A percentile compares a stretch with the other conserved stretches of the same genome.
phyloP scores from a whole-genome alignment of 2,888 invertebrate species.

The Erebia ligea region DNA sequence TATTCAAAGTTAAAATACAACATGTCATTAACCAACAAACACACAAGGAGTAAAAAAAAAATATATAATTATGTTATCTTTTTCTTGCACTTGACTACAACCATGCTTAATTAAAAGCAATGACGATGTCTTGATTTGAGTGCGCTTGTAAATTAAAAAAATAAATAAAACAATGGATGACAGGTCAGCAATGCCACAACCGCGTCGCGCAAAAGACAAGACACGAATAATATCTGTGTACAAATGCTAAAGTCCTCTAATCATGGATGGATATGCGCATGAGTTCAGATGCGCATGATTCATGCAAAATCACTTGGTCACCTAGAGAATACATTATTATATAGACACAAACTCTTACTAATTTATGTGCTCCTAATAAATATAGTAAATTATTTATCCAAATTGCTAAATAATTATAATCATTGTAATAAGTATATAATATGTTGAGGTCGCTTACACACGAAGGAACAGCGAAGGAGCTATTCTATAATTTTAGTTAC shows the following conservation, averaged over 20 bases:
- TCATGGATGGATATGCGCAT: not conserved
- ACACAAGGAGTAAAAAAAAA: not conserved
- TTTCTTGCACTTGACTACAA: not conserved
- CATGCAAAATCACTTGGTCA: not conserved
- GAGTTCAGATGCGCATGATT: slow-evolving; percentile 1
- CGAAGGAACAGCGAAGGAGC: too few relatives aligned
- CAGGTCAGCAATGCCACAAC: not conserved
- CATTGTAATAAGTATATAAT: too few relatives aligned
- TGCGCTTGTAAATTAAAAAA: too few relatives aligned
- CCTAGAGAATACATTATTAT: not conserved
- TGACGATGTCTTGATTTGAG: too few relatives aligned
- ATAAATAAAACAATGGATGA: not conserved
- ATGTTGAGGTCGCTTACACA: too few relatives aligned
- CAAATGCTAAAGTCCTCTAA: not conserved
- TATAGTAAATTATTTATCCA: too few relatives aligned
- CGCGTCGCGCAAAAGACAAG: not conserved
- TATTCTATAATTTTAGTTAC: too few relatives aligned
- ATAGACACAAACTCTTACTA: not conserved
- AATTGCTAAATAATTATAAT: too few relatives aligned
- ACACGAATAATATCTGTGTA: not conserved
- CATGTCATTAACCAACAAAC: not conserved
- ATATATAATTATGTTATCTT: not conserved
- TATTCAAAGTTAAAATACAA: not conserved
- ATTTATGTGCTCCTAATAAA: not conserved
- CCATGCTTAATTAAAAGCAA: too few relatives aligned